Percentiles rank a stretch among this genome's conserved stretches.
Evolutionary conservation across 2,797 vertebrate species (phyloP).

Genomic region (Neostethus bicornis): DNA sequence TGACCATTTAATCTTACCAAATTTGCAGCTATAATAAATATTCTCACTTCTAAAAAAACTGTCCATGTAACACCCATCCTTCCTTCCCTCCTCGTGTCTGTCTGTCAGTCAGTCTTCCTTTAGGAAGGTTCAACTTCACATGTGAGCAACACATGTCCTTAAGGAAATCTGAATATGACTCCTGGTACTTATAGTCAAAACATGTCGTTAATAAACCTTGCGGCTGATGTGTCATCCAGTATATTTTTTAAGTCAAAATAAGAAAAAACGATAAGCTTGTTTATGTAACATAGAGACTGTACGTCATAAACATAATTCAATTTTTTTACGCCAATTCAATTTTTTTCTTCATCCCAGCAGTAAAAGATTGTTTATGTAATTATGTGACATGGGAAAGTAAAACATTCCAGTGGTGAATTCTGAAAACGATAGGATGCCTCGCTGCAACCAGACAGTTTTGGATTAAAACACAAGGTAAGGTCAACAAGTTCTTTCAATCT

Average conservation of each 20-base stretch:
- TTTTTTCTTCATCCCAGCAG: too few species aligned
- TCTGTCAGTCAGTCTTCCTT: neutral
- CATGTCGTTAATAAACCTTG: too few species aligned
- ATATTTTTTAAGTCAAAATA: neutral
- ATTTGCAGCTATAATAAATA: neutral
- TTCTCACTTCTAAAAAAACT: neutral
- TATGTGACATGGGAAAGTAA: too few species aligned
- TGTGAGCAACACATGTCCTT: neutral
- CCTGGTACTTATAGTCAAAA: too few species aligned
- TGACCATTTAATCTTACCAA: neutral
- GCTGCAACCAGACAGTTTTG: neutral
- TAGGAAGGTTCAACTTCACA: constrained; percentile 41
- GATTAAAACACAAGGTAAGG: neutral
- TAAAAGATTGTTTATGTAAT: too few species aligned
- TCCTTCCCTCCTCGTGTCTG: constrained; percentile 33
- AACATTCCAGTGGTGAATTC: too few species aligned
- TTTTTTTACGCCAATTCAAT: too few species aligned
- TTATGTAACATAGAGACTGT: neutral
- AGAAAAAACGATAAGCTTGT: neutral
- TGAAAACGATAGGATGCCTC: neutral
- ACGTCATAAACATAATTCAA: too few species aligned
- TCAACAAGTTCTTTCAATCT: neutral
- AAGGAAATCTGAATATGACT: neutral
- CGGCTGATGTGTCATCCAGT: neutral
- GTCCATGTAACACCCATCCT: constrained; percentile 55